Base-by-base conservation (phyloP, 2,888 invertebrate species). In the Dynastes maya region DNA sequence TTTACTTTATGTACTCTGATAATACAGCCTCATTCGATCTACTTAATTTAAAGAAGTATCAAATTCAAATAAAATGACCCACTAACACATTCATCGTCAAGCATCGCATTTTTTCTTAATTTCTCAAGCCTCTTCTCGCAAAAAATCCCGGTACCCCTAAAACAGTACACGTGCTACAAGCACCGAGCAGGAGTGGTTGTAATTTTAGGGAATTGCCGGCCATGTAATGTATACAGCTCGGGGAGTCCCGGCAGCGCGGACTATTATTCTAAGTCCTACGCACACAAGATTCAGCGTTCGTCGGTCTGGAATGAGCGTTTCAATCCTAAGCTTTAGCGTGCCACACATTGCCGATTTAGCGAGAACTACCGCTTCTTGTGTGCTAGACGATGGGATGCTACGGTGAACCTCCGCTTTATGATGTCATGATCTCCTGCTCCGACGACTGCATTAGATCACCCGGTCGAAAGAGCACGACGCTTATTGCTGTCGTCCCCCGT, bases 191-290 rank as follows among this genome's bases (percentile, higher is more conserved):
- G 40, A 40, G 9, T 16, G 65, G 6, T 65, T 65, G 40, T 65
- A 65, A 40, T 65, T 37, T 65, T 40, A 40, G n/a, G 13, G 65
- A 16, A 65, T 40, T 13, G 65, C n/a, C n/a, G 40, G 40, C n/a
- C n/a, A 65, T 16, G 16, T 37, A 65, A 65, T 40, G 40, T 65
- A 65, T 37, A 65, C n/a, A 65, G 40, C 40, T 6, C 65, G 40
- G 16, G 40, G 40, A n/a, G 65, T n/a, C 8, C 13, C 16, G n/a
- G n/a, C n/a, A 16, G 2, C 8, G 45, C 8, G 45, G 63, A 27
- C 63, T 65, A 65, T 65, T 65, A 65, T 45, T 65, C 65, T 16
- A 16, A 65, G 65, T 65, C 65, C 65, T 65, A 65, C 65, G 45
- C 65, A 65, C 40, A 65, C 65, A 65, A 32, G 32, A 40, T 37